Conservation (phyloP, 2,888 invertebrate genomes). For the Nomada lathburiana region DNA sequence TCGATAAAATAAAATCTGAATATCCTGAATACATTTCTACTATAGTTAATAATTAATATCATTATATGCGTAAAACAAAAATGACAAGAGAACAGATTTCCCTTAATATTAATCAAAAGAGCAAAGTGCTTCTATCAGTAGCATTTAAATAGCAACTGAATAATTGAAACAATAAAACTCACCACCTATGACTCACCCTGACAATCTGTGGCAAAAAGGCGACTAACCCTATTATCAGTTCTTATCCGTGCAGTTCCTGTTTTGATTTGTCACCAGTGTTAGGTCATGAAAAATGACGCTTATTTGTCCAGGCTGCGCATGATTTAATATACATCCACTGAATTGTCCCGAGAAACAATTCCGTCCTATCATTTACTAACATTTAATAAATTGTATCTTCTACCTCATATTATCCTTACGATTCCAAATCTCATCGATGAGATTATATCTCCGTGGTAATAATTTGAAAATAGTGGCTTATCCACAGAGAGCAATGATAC, state of each 20-base stretch:
- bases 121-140: neutral
- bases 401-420: too few relatives aligned
- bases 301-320: too few relatives aligned
- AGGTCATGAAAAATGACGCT: neutral
- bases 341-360: too few relatives aligned
- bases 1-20: too few relatives aligned
- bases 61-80: too few relatives aligned
- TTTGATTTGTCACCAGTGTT: neutral
- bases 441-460: neutral
- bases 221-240: neutral
- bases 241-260: slow-evolving; percentile 18
- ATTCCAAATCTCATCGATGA: neutral
- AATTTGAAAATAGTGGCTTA: slow-evolving; percentile 20
- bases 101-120: neutral
- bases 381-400: too few relatives aligned
- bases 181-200: neutral
- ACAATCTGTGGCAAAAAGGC: neutral
- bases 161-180: neutral
- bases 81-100: neutral
- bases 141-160: neutral
- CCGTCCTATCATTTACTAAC: too few relatives aligned
- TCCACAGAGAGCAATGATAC: slow-evolving; percentile 11
- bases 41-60: too few relatives aligned
- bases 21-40: too few relatives aligned
- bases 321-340: too few relatives aligned